These are phyloP conservation scores for Tursiops truncatus DNA, from an alignment of 2,113 vertebrate genomes.

Conservation along the genomic window DNA sequence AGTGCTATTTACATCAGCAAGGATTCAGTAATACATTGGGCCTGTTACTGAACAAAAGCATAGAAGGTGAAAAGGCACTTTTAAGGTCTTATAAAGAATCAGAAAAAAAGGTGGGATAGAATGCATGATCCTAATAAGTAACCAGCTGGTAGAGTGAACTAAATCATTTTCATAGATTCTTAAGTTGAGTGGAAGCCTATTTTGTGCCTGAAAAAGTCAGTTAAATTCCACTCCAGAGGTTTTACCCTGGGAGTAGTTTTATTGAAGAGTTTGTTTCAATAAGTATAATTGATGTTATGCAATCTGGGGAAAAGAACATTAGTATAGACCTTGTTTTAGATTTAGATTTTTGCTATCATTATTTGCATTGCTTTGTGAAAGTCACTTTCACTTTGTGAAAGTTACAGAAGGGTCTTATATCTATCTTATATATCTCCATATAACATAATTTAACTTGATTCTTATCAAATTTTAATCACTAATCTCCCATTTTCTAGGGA, in stretches of 20 bases:
- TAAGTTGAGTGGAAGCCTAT: background rate
- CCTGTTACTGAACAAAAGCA: background rate
- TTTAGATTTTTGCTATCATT: background rate
- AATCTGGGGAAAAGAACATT: background rate
- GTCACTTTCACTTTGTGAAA: background rate
- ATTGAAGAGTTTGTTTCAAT: constrained; percentile 29
- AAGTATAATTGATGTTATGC: background rate
- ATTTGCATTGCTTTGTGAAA: constrained; percentile 24
- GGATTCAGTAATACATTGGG: background rate
- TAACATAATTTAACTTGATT: constrained; percentile 6
- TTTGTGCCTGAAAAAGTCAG: constrained; percentile 16
- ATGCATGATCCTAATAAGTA: background rate
- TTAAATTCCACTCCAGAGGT: constrained; percentile 3
- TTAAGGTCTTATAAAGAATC: constrained; percentile 27
- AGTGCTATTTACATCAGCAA: constrained; percentile 8
- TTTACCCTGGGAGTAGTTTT: constrained; percentile 9
- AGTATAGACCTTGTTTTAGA: constrained; percentile 4
- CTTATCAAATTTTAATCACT: constrained; percentile 20
- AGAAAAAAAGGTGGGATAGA: background rate
- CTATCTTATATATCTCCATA: background rate
- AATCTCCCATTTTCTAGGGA: background rate
- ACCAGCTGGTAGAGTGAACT: background rate
- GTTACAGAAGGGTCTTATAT: background rate
- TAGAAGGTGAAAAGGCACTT: constrained; percentile 2
- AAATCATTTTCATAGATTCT: constrained; percentile 44